Base-by-base conservation (phyloP, 2,113 vertebrate species). In the Eolophus roseicapilla region DNA sequence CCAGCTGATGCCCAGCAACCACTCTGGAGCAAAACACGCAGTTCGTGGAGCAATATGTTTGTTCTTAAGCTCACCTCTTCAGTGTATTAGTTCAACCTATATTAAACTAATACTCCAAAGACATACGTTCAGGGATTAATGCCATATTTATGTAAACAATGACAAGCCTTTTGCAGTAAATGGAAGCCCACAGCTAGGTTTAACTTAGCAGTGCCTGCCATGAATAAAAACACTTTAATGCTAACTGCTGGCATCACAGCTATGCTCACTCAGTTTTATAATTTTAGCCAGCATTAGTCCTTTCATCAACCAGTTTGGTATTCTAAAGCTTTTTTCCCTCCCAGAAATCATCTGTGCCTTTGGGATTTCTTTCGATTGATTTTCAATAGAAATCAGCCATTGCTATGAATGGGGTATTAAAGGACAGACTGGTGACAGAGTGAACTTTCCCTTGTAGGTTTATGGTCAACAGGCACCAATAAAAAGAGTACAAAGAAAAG, bases 381-480 rank as follows among this genome's bases (percentile, higher is more conserved):
- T 96, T 95, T 81, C 74, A 80, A 62, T 35, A 57, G 4, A 17
- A 92, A 73, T 49, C 82, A 91, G 62, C 74, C 28, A 20, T 55
- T 60, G 46, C 21, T 74, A 52, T 50, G 67, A 92, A 77, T 14
- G 11, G 19, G 13, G 52, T 82, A 88, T 88, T 79, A 86, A 88
- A 92, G 89, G 50, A 52, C 25, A 78, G 52, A 49, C 31, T 57
- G 23, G 21, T 91, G 88, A 69, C 57, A 86, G 62, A 86, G 43
- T 73, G 90, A 96, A 75, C 86, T 93, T 65, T 90, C 50, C 29
- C 47, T 89, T 90, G 76, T 41, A 89, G 62, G 76, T 91, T 87
- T 94, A 81, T 86, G 80, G 77, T 82, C 92, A 96, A 91, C 80
- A 91, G 77, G 31, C 65, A 86, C 11, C 74, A 74, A 91, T 73